Base-by-base conservation (phyloP, 2,113 vertebrate species). In the Otis tarda region DNA sequence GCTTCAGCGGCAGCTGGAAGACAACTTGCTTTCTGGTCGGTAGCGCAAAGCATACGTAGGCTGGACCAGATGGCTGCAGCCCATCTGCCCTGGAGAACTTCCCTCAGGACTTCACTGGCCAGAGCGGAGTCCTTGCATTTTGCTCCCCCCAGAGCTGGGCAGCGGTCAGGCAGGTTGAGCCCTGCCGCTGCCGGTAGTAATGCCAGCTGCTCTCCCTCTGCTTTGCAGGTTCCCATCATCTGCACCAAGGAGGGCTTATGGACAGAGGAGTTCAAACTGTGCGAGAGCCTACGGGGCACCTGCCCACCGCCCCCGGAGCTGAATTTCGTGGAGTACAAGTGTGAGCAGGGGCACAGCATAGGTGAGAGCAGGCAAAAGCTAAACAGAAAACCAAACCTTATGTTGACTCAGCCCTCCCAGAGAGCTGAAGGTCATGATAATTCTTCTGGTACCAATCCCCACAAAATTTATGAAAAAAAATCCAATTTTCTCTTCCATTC, bases 171-270 rank as follows among this genome's bases (percentile, higher is more conserved):
- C 74, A n/a, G 50, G 68, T 37, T 2, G 6, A 74, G 25, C 50
- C 10, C 25, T 20, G 35, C 18, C 2, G 3, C 73, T 86, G 47
- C n/a, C 1, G 1, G 17, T 18, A 49, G 20, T 94, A 35, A 93
- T 0, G 0, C 20, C 2, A 2, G 28, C 68, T 50, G 25, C 39
- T 91, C 13, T 92, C 37, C 49, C 31, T 96, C 88, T 95, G 47
- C 39, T 93, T 93, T 92, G 60, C 89, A 99, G 99, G 96, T 83
- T 60, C 98, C 98, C 47, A 99, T 99, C 16, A 21, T 98, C 90
- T 99, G 99, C 95, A 99, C 98, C 7, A 99, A 99, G 95, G 98
- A 99, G 25, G 99, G 99, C 1, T 71, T 87, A 39, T 99, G 99
- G 99, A 99, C 98, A 17, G 97, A 98, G 64, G 98, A 98, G 76